phyloP scores from a whole-genome alignment of 2,797 vertebrate species.

The Phrynocephalus vlangalii region DNA sequence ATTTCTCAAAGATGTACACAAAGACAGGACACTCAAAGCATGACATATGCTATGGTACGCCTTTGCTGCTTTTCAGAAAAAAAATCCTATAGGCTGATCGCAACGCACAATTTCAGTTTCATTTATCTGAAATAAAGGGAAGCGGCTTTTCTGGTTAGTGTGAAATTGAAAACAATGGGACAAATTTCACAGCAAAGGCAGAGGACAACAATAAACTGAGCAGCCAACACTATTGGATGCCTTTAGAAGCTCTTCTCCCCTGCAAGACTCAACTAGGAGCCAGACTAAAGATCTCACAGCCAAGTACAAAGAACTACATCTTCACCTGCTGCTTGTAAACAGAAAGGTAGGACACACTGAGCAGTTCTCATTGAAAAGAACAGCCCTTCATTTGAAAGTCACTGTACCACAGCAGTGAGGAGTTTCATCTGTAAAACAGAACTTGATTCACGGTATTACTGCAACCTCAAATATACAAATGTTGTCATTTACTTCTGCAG shows the following conservation, averaged over 20 bases:
- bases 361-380: conserved; percentile 54
- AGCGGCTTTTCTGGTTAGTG: conserved; percentile 53
- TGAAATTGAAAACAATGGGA: conserved; percentile 62
- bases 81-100: conserved; percentile 60
- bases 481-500: not conserved
- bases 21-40: conserved; percentile 76
- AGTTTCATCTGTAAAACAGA: not conserved
- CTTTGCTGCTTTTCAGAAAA: conserved; percentile 59
- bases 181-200: conserved; percentile 52
- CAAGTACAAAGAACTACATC: not conserved
- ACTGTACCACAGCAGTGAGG: not conserved
- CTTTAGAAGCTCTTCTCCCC: conserved; percentile 12
- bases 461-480: not conserved
- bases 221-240: not conserved
- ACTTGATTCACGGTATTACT: not conserved
- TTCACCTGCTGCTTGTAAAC: conserved; percentile 54
- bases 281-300: not conserved
- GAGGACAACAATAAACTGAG: conserved; percentile 11
- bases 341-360: conserved; percentile 45
- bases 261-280: not conserved
- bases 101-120: conserved; percentile 63
- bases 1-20: conserved; percentile 71
- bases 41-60: conserved; percentile 48
- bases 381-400: conserved; percentile 28
- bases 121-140: conserved; percentile 51